phyloP scores from a whole-genome alignment of 2,797 vertebrate genomes.

The Hippoglossus hippoglossus region DNA sequence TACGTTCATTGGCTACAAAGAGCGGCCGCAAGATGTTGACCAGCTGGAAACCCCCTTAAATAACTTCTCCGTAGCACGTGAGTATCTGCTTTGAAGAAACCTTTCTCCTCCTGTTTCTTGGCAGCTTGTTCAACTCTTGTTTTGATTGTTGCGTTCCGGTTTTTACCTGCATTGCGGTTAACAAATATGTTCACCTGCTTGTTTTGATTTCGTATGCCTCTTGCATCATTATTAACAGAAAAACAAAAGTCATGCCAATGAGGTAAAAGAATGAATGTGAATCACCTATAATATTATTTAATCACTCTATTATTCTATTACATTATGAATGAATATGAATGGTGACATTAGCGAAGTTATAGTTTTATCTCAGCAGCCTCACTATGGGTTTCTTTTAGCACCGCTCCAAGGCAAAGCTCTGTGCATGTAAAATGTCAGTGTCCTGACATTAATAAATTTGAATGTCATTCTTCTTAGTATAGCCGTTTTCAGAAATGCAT shows the following conservation, averaged over 20 bases:
- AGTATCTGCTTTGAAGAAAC: constrained; percentile 80
- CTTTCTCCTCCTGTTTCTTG: constrained; percentile 50
- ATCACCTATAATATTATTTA: neutral
- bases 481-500: too few relatives aligned
- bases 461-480: constrained; percentile 28
- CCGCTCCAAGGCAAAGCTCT: too few relatives aligned
- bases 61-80: constrained; percentile 99
- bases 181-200: constrained; percentile 18
- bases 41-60: constrained; percentile 97
- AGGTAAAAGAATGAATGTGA: constrained; percentile 2
- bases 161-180: constrained; percentile 35
- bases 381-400: too few relatives aligned
- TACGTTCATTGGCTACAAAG: constrained; percentile 98
- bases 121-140: constrained; percentile 41
- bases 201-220: constrained; percentile 1
- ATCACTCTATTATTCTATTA: neutral
- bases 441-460: constrained; percentile 25
- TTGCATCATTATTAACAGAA: neutral
- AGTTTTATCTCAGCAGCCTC: too few relatives aligned
- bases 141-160: constrained; percentile 43
- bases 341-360: too few relatives aligned
- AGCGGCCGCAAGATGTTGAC: constrained; percentile 95
- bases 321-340: constrained; percentile 23
- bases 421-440: constrained; percentile 35
- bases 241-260: neutral